Evolutionary conservation across 2,888 invertebrate genomes (phyloP), one percentile per base, ranked within the genome.

Genomic region (Syritta pipiens): DNA sequence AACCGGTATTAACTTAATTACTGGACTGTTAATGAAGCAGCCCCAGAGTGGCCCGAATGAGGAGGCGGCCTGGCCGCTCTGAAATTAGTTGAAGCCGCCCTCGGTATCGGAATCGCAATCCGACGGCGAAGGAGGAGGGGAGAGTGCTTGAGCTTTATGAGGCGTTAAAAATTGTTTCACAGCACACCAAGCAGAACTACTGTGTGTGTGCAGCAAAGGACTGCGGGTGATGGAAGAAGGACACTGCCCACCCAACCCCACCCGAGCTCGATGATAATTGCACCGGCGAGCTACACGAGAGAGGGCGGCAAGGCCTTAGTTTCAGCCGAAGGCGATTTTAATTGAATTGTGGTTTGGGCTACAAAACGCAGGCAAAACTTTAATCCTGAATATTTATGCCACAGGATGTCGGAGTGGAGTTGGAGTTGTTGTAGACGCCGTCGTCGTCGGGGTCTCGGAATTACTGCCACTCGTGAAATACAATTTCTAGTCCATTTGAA

Each of bases 1-100:
- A 79, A 74, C 79, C 74, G 74, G 79, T 65, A 79, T 79, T 79
- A 79, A 79, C 74, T 79, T 79, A 79, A 79, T 79, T 79, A 79
- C 79, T 67, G 67, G 55, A 79, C 79, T 79, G 79, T 79, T 79
- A 79, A 79, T 79, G 79, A 79, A 79, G 72, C 74, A 62, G 67
- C 49, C 67, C 65, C 48, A 30, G 22, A 22, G 46, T 46, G 30
- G 22, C 22, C 26, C 46, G 35, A 24, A 24, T 17, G 35, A n/a
- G n/a, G n/a, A n/a, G n/a, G n/a, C n/a, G n/a, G n/a, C 17, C 55
- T 44, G 48, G n/a, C n/a, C n/a, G 51, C 14, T 49, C 59, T 20
- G 55, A 74, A 79, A 67, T 74, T 67, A 74, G 71, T 67, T 46
- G 74, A 60, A 60, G 67, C 24, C 74, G 55, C 60, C 72, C 65